Evolutionary conservation across 1,140 invertebrate species (phyloP), one percentile per base, ranked within the genome.

Genomic region (Zaprionus capensis): DNA sequence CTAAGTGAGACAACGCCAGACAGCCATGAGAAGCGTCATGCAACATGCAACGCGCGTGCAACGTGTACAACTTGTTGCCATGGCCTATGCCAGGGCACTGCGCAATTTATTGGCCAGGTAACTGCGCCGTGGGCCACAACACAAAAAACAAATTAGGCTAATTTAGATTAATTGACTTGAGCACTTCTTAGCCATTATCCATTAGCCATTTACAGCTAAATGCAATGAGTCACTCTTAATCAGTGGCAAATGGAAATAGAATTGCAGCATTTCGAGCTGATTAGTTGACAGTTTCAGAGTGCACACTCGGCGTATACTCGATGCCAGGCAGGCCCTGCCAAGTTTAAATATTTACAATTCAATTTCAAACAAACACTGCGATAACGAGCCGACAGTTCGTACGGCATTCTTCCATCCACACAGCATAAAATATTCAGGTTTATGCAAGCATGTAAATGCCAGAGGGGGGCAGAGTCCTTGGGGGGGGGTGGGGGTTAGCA

Each of bases 391-490:
- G 71, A 72, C 76, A 82, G 83, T 73, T 82, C 41, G 63, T 17
- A 28, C 22, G 26, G 38, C 66, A 70, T 71, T 71, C 41, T 11
- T 46, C 2, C 41, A 46, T 17, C 31, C 31, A 34, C 38, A 17
- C n/a, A 46, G 41, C 41, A 78, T 84, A 72, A 87, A 87, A 87
- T 83, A 87, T 88, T 81, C 84, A 87, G 81, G 74, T 59, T 81
- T 90, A 87, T 88, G 78, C 84, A 84, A 79, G 81, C 84, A 88
- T 87, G 84, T 90, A 88, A 87, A 87, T 88, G 84, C 65, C 80
- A 80, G 34, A 14, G 20, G 17, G 46, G 20, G 28, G 28, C 5
- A 20, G 20, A 12, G 9, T 34, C 31, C 9, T 34, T 34, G 31
- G 20, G 17, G 20, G 9, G 20, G 0, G 12, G 9, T 11, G 31